Conservation (phyloP, 2,113 vertebrate genomes). For the Nansenia antarctica region DNA sequence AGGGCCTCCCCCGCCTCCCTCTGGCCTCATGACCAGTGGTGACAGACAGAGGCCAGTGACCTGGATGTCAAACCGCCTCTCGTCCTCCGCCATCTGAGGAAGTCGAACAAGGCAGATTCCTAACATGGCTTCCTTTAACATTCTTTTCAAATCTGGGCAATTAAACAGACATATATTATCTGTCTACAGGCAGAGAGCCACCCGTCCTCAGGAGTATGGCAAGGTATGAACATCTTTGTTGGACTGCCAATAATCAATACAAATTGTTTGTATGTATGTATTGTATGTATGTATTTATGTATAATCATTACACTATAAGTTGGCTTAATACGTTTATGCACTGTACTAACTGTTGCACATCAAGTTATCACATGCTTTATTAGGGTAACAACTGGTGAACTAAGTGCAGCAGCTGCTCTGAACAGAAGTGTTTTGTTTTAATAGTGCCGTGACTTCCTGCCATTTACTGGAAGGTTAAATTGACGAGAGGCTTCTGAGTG, state of each 20-base stretch:
- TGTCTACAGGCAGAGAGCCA: background rate
- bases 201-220: background rate
- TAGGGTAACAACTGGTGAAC: too few relatives aligned
- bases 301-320: too few relatives aligned
- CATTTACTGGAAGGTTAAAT: background rate
- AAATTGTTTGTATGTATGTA: background rate
- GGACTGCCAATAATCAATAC: background rate
- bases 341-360: too few relatives aligned
- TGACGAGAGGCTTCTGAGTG: background rate
- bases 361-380: too few relatives aligned
- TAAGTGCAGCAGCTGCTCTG: background rate
- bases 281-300: too few relatives aligned
- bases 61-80: background rate
- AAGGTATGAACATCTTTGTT: background rate
- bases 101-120: background rate
- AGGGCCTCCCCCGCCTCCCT: background rate
- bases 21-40: background rate
- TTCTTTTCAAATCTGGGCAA: background rate
- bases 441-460: too few relatives aligned
- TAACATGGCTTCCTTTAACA: constrained; percentile 13
- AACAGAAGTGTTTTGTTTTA: background rate
- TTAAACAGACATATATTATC: background rate
- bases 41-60: background rate
- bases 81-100: background rate
- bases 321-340: too few relatives aligned